These are phyloP conservation scores for Brachionus angularis DNA, from an alignment of 1,140 invertebrate species.

Conservation along the genomic window DNA sequence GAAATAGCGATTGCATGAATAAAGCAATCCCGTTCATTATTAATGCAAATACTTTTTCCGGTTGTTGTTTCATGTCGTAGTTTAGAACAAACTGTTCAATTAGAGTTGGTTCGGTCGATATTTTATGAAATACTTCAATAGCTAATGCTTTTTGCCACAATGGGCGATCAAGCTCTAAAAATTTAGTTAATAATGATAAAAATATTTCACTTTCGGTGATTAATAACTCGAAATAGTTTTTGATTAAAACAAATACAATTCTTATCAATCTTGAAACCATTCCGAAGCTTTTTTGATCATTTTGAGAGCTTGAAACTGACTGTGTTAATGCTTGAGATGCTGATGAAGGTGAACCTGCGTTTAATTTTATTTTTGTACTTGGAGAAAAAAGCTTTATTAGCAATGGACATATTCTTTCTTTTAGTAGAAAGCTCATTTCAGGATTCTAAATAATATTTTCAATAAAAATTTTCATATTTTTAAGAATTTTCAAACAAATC, in stretches of 20 bases:
- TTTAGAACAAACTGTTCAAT: constrained; percentile 63
- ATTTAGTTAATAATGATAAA: constrained; percentile 89
- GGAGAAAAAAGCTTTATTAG: constrained; percentile 96
- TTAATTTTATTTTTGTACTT: constrained; percentile 60
- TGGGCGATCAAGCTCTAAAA: constrained; percentile 90
- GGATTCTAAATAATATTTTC: constrained; percentile 65
- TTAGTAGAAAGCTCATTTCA: constrained; percentile 88
- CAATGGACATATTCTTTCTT: constrained; percentile 91
- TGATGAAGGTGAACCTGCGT: constrained; percentile 47
- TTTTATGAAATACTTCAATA: constrained; percentile 88
- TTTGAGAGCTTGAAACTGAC: constrained; percentile 59
- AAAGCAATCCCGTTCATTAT: constrained; percentile 89
- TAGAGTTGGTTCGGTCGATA: constrained; percentile 72
- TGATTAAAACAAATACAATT: constrained; percentile 84
- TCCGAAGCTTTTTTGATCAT: constrained; percentile 90
- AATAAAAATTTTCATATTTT: neutral
- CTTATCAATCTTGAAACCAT: constrained; percentile 88
- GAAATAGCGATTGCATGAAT: constrained; percentile 88
- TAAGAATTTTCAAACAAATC: neutral
- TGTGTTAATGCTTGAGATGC: constrained; percentile 54
- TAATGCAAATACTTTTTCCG: constrained; percentile 69
- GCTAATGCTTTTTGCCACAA: constrained; percentile 89
- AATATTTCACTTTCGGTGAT: constrained; percentile 99
- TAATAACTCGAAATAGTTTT: constrained; percentile 84
- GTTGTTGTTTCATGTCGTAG: constrained; percentile 72